Conservation (phyloP, 2,888 invertebrate species). For the Heliconius sara region DNA sequence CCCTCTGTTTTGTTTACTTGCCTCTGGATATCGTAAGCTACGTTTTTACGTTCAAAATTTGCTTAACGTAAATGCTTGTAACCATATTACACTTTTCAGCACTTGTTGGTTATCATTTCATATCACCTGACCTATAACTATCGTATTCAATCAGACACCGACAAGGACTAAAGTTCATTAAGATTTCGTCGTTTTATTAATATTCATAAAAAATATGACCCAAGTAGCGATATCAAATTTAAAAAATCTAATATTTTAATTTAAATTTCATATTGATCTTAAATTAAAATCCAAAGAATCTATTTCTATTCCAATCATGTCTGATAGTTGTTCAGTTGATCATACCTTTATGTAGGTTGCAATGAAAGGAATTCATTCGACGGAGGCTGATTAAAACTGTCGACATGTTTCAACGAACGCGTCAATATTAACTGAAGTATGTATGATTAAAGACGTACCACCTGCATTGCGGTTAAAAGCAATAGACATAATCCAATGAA, state of each 20-base stretch:
- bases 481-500: not conserved
- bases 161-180: no score
- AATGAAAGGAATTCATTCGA: conserved; percentile 31
- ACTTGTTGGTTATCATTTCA: no score
- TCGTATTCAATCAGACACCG: no score
- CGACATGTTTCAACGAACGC: conserved; percentile 38
- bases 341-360: conserved; percentile 8
- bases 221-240: not conserved
- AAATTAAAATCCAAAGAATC: not conserved
- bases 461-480: conserved; percentile 23
- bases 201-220: no score
- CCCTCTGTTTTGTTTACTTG: conserved; percentile 36
- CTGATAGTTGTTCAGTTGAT: not conserved
- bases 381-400: conserved; percentile 42
- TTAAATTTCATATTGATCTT: not conserved
- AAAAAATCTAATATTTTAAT: not conserved
- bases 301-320: conserved; percentile 2
- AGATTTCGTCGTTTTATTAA: no score
- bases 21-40: conserved; percentile 2
- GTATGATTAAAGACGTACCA: conserved; percentile 27
- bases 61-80: no score
- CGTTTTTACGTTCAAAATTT: not conserved
- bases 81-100: no score
- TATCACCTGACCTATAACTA: no score
- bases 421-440: conserved; percentile 32